Evolutionary conservation across 2,113 vertebrate genomes (phyloP), one percentile per base, ranked within the genome.

Genomic region (Tylochromis polylepis): DNA sequence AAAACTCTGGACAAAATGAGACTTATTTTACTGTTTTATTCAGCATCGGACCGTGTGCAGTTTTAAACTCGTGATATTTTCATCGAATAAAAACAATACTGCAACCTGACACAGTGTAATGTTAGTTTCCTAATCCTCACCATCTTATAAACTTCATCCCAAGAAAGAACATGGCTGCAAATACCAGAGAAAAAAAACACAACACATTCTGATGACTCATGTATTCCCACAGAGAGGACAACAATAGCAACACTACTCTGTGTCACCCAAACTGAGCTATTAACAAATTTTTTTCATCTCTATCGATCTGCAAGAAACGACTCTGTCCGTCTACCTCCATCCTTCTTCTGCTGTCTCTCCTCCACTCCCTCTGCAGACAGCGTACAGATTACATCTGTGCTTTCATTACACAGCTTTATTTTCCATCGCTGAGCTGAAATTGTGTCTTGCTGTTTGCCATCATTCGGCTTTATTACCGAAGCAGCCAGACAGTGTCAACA

Each of bases 401-500:
- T 93, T 89, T 93, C 90, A 93, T 92, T 88, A 92, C 89, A 88
- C 87, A 86, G 87, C 93, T 93, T 93, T 91, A 93, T 93, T 94
- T 87, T 90, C 88, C 86, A 67, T 87, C 7, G 77, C 82, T 59
- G 87, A 60, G 89, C 82, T 89, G 59, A 86, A 87, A 92, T 91
- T 90, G 91, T 89, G 86, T 88, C 93, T 89, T 82, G 90, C 94
- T 91, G 92, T 89, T 90, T 81, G 91, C 89, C 89, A 87, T 91
- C 86, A 88, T 90, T 90, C 14, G 58, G 89, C 82, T 92, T 93
- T 88, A 93, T 94, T 93, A 90, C 83, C 24, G 22, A 20, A 78
- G 85, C 89, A 93, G 92, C 65, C 84, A 83, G 58, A 84, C 70
- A 85, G 60, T 55, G 85, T 89, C 91, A 90, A 92, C 87, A 90